Evolutionary conservation across 2,888 invertebrate species (phyloP), one percentile per base, ranked within the genome.

Genomic region (Lochmaea crataegi): DNA sequence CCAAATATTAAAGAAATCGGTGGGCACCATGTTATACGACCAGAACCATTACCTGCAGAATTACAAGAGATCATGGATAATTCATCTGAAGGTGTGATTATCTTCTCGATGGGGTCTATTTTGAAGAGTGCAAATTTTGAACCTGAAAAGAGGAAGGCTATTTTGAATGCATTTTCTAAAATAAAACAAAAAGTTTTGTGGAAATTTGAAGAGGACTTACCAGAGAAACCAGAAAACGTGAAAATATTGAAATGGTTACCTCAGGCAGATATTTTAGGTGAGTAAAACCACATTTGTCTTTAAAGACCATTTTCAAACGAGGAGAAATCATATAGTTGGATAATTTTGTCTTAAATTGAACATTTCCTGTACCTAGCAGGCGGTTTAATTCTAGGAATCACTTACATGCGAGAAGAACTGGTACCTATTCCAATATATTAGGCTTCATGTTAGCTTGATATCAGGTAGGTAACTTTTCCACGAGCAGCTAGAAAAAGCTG

Each of bases 161-260:
- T 93, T 45, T 83, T 90, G 7, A 89, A 89, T 72, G 89, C 89
- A 2, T 90, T 93, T 68, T 86, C 88, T 0, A 88, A 87, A 73
- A 80, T 92, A 0, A 91, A 92, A 76, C 90, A 92, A 76, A 90
- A 89, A 9, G 89, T 93, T 0, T 81, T 93, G 41, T 92, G 92
- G 92, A 93, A 93, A 86, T 93, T 91, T 78, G 89, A 89, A 0
- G 88, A 89, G 32, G 70, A 71, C 16, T 71, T 83, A n/a, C 80
- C 81, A 6, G 78, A 78, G 38, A 77, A 79, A 51, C 85, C 87
- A 3, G 75, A 79, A 18, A 88, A 88, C 77, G 83, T 90, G 0
- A 84, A 84, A 76, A 80, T 87, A 16, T 76, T 76, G 7, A 82
- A 77, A 53, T 85, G 84, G 84, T 76, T 84, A 63, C 84, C 84